Evolutionary conservation across 2,888 invertebrate genomes (phyloP), one percentile per base, ranked within the genome.

Genomic region (Meghimatium bilineatum): DNA sequence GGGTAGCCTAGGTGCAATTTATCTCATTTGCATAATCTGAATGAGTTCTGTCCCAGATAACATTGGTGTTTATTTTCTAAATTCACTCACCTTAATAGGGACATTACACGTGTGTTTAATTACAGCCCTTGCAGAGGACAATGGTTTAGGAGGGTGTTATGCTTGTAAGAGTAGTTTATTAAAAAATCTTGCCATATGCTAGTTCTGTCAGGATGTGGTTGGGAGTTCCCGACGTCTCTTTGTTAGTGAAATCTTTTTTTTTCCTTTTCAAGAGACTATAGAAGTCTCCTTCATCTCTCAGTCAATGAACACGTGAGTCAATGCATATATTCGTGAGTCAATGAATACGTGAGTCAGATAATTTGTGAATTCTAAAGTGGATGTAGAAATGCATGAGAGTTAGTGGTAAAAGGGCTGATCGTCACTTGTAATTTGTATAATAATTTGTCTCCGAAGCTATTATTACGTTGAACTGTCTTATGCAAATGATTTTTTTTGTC

Each of bases 31-130:
- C 74, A 74, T 74, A 74, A 74, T 74, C 52, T 20, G 32, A 52
- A 74, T 23, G 52, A 14, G 32, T 32, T 32, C 32, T 34, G 52
- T n/a, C 32, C 29, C 32, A 0, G 29, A 72, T 23, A 74, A 29
- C 52, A 20, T 23, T 52, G 32, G 74, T 52, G 52, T 52, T 74
- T 52, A 74, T 49, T 52, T 52, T 74, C 52, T 17, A 52, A 32
- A 74, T 32, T 29, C 74, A 74, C 74, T 74, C 74, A 52, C 29
- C 52, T 52, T 74, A 74, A 74, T 74, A 52, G 74, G 32, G 74
- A 52, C 74, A 52, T 74, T 74, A 49, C 74, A 74, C 74, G 74
- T 74, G 74, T 52, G 34, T 52, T 49, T 74, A 74, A 74, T 74
- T 74, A 74, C 52, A 20, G 52, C 52, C 32, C 14, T 20, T 49